Conservation (phyloP, 2,888 invertebrate species). For the Coleophora deauratella region DNA sequence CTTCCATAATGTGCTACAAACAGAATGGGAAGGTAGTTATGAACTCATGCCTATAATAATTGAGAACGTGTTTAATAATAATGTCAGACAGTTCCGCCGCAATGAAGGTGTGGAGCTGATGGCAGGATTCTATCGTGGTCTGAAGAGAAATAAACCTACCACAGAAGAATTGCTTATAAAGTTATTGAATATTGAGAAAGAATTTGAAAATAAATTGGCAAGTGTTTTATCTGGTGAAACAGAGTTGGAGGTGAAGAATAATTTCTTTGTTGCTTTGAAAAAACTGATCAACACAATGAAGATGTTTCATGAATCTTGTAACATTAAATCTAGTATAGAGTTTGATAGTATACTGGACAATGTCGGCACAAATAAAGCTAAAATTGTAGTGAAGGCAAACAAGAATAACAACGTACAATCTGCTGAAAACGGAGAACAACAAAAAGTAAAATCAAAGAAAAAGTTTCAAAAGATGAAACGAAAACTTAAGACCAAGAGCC, state of each 20-base stretch:
- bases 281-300: conserved; percentile 69
- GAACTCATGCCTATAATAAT: conserved; percentile 72
- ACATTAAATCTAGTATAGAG: conserved; percentile 42
- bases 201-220: conserved; percentile 53
- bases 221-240: conserved; percentile 46
- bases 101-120: conserved; percentile 80
- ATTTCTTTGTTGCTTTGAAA: conserved; percentile 71
- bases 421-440: conserved; percentile 15
- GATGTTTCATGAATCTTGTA: conserved; percentile 53
- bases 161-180: conserved; percentile 39
- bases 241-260: conserved; percentile 66
- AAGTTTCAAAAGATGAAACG: conserved; percentile 45
- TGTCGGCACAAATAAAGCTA: conserved; percentile 38
- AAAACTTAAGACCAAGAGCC: conserved; percentile 39
- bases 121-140: conserved; percentile 76
- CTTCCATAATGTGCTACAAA: conserved; percentile 77
- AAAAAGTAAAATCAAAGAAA: conserved; percentile 23
- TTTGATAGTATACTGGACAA: conserved; percentile 37
- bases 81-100: conserved; percentile 77
- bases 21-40: conserved; percentile 79
- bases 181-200: conserved; percentile 55
- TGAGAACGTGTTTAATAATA: conserved; percentile 74
- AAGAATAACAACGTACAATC: conserved; percentile 15
- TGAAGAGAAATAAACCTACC: conserved; percentile 58
- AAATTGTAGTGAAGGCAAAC: conserved; percentile 31